Percentiles rank a stretch among this genome's conserved stretches.
Conservation (phyloP, 2,797 vertebrate species). For the Sebastiscus tertius region DNA sequence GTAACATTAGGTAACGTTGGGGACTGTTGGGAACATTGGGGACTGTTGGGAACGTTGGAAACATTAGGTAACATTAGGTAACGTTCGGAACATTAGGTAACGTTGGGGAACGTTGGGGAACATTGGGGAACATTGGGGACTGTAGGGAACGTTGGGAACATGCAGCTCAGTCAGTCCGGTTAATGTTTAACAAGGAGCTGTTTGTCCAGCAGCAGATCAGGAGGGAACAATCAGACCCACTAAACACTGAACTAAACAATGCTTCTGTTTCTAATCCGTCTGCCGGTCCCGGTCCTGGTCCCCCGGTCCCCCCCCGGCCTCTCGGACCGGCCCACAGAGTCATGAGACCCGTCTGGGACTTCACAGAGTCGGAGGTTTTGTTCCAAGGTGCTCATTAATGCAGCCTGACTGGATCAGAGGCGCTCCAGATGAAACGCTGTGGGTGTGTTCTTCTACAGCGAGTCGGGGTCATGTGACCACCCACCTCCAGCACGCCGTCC, state of each 20-base stretch:
- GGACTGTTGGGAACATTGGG: too few relatives aligned
- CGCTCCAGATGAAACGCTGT: neutral
- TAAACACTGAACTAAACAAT: conserved; percentile 66
- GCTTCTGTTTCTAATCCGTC: conserved; percentile 76
- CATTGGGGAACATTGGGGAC: too few relatives aligned
- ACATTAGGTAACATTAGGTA: too few relatives aligned
- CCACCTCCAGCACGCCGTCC: conserved; percentile 91
- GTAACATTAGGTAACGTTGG: too few relatives aligned
- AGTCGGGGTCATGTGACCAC: neutral
- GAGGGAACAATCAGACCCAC: conserved; percentile 80
- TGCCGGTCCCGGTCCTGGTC: conserved; percentile 59
- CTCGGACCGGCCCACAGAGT: conserved; percentile 72
- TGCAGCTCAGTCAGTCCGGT: conserved; percentile 71
- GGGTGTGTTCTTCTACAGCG: neutral
- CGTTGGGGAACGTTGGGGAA: too few relatives aligned
- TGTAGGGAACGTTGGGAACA: too few relatives aligned
- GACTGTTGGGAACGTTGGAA: too few relatives aligned
- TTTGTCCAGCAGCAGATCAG: conserved; percentile 83
- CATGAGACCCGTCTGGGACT: conserved; percentile 72
- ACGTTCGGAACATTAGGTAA: too few relatives aligned
- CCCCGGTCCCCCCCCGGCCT: conserved; percentile 36
- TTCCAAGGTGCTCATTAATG: conserved; percentile 1
- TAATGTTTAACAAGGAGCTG: conserved; percentile 83
- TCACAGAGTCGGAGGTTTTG: conserved; percentile 48
- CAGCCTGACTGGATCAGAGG: too few relatives aligned